Evolutionary conservation across 2,888 invertebrate species (phyloP).

Genomic region (Luperina testacea): DNA sequence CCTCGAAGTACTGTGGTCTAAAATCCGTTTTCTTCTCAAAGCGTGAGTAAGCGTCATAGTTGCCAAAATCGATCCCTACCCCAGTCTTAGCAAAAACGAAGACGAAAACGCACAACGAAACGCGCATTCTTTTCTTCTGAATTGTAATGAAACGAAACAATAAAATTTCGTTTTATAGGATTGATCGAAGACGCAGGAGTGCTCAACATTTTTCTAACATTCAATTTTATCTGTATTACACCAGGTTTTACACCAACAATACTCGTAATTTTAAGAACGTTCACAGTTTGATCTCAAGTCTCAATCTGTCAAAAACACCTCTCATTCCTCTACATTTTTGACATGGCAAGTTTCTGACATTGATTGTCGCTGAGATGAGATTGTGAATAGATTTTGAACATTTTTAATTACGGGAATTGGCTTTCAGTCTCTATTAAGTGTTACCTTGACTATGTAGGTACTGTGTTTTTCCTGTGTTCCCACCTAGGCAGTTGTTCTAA

Average conservation of each 20-base stretch:
- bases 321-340: too few relatives aligned
- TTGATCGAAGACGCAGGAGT: constrained; percentile 29
- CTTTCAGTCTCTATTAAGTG: too few relatives aligned
- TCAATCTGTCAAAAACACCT: too few relatives aligned
- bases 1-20: not conserved
- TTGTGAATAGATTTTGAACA: too few relatives aligned
- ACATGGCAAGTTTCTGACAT: too few relatives aligned
- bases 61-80: not conserved
- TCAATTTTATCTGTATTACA: not conserved
- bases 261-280: too few relatives aligned
- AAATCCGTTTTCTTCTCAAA: not conserved
- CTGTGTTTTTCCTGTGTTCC: too few relatives aligned
- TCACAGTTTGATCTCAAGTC: too few relatives aligned
- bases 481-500: not conserved
- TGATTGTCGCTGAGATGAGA: too few relatives aligned
- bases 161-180: constrained; percentile 36
- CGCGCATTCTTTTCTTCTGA: constrained; percentile 67
- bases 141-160: constrained; percentile 12
- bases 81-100: constrained; percentile 44
- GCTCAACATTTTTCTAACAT: constrained; percentile 35
- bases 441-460: too few relatives aligned
- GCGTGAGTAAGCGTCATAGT: not conserved
- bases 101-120: constrained; percentile 60
- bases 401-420: too few relatives aligned
- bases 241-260: too few relatives aligned